Base-by-base conservation (phyloP, 2,113 vertebrate genomes). In the Zeus faber region DNA sequence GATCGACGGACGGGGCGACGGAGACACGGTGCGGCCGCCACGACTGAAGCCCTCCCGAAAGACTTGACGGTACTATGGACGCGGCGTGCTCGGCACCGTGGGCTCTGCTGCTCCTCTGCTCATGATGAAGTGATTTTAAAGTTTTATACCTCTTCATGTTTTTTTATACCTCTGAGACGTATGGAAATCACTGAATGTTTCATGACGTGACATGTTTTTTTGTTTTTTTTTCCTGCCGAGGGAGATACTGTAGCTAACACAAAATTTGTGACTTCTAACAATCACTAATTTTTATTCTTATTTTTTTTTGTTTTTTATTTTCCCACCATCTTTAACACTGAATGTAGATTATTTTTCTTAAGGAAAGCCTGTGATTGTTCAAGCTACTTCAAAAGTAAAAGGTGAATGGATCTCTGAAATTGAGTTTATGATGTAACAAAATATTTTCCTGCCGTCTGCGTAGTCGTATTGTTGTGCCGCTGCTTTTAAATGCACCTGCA, bases 161-260 rank as follows among this genome's bases (percentile, higher is more conserved):
- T 22, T 23, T 24, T 11, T 72, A 70, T 80, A 74, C 67, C 68
- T 77, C 67, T 56, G 53, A 66, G 43, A 71, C 69, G 44, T 77
- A 53, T 72, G 54, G 59, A 68, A 58, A 37, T 71, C 39, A 78
- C 67, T 82, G 65, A 82, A 76, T 72, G 67, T 77, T 57, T 77
- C 57, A 45, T 46, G 63, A 74, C 37, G 39, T 35, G 50, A 14
- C 67, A 53, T 2, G 17, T 37, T 16, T n/a, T n/a, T n/a, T n/a
- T n/a, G n/a, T n/a, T n/a, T n/a, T n/a, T n/a, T n/a, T n/a, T 31
- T 16, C 40, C 57, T 59, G 33, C 11, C 50, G 62, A 40, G 47
- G 25, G 27, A 55, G 55, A 53, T 26, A 2, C 11, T 37, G 0
- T n/a, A 37, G 41, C 33, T 55, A 40, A 39, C 29, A 31, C 17